Evolutionary conservation across 2,888 invertebrate genomes (phyloP).

Genomic region (Amphipoea oculea): DNA sequence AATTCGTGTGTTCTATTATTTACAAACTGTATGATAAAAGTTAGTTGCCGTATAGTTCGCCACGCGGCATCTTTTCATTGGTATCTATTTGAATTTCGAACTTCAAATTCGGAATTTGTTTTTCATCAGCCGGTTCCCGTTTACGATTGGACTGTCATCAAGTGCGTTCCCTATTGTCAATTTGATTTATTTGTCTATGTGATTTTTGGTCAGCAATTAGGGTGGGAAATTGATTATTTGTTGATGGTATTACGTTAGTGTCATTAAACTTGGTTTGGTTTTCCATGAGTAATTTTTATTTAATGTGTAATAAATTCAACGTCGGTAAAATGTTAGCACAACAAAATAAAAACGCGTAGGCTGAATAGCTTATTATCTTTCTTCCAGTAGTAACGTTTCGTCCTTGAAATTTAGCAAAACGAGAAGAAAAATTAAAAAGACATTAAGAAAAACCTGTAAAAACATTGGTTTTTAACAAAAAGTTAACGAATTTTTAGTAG

Average conservation of each 20-base stretch:
- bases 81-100: constrained; percentile 89
- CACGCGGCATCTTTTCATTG: constrained; percentile 88
- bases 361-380: constrained; percentile 18
- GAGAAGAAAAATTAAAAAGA: constrained; percentile 43
- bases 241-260: constrained; percentile 72
- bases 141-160: constrained; percentile 85
- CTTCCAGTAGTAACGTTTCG: constrained; percentile 19
- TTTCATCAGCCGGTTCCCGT: constrained; percentile 86
- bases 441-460: constrained; percentile 36
- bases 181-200: constrained; percentile 84
- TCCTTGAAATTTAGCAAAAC: constrained; percentile 28
- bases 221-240: constrained; percentile 79
- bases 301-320: constrained; percentile 2
- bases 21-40: constrained; percentile 36
- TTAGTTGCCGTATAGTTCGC: constrained; percentile 73
- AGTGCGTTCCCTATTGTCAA: constrained; percentile 81
- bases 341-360: constrained; percentile 27
- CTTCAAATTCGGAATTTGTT: constrained; percentile 87
- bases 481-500: constrained; percentile 45
- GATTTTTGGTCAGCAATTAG: constrained; percentile 81
- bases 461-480: constrained; percentile 39
- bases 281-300: constrained; percentile 7
- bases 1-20: constrained; percentile 36
- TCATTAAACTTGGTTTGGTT: constrained; percentile 65
- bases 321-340: background rate